phyloP scores from a whole-genome alignment of 1,140 invertebrate species.

The Atta cephalotes region DNA sequence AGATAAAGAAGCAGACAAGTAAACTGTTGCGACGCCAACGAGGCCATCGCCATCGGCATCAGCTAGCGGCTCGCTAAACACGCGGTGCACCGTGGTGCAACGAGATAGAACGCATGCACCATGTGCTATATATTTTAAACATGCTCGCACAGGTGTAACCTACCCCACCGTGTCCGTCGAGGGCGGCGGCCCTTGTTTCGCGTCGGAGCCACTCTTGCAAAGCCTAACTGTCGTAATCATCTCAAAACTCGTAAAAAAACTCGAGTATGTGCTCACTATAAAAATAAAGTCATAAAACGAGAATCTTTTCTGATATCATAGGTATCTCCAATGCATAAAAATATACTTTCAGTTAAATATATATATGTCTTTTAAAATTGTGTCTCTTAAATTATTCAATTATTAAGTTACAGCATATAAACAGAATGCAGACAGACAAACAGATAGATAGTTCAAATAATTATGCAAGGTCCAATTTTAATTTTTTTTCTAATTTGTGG shows the following conservation, averaged over 20 bases:
- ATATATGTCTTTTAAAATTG: not conserved
- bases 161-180: conserved; percentile 81
- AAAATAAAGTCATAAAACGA: conserved; percentile 3
- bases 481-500: too few species aligned
- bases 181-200: conserved; percentile 37
- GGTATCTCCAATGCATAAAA: not conserved
- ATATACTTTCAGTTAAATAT: not conserved
- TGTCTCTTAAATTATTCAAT: not conserved
- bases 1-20: not conserved
- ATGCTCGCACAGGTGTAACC: conserved; percentile 78
- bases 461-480: too few species aligned
- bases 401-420: not conserved
- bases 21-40: not conserved
- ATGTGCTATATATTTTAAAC: conserved; percentile 65
- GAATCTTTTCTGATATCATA: not conserved
- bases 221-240: conserved; percentile 25
- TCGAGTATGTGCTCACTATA: not conserved
- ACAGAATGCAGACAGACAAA: not conserved
- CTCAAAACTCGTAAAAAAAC: conserved; percentile 40
- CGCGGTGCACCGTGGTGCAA: conserved; percentile 58
- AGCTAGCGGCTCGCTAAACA: conserved; percentile 53
- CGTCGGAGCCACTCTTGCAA: conserved; percentile 2
- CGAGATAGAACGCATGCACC: conserved; percentile 50
- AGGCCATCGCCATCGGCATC: not conserved
- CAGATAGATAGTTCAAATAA: not conserved